A percentile compares a stretch with the other conserved stretches of the same genome.
phyloP scores from a whole-genome alignment of 2,888 invertebrate species.

The Anthophora plumipes region DNA sequence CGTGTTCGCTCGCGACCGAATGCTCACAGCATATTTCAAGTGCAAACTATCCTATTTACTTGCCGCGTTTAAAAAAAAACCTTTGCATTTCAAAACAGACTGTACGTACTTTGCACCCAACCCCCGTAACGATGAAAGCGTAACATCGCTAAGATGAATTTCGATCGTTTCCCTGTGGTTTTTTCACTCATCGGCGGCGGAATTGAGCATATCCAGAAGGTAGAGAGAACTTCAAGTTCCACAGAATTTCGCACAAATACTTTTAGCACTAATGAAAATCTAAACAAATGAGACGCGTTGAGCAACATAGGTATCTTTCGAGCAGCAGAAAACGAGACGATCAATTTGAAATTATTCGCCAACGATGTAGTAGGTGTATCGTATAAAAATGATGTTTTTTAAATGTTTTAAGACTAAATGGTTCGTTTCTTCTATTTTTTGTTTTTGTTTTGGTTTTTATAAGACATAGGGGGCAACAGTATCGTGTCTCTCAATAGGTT shows the following conservation, averaged over 20 bases:
- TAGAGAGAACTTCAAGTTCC: background rate
- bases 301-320: too few relatives aligned
- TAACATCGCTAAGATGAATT: conserved; percentile 39
- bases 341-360: too few relatives aligned
- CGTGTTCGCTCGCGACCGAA: conserved; percentile 27
- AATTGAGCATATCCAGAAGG: background rate
- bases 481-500: too few relatives aligned
- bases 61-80: conserved; percentile 51
- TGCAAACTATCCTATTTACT: conserved; percentile 58
- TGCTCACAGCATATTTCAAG: conserved; percentile 41
- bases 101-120: conserved; percentile 21
- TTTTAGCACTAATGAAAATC: background rate
- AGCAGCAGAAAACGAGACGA: too few relatives aligned
- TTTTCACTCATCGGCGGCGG: background rate
- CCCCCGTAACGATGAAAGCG: conserved; percentile 16
- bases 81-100: conserved; percentile 61
- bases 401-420: too few relatives aligned
- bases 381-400: too few relatives aligned
- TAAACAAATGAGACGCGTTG: too few relatives aligned
- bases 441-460: too few relatives aligned
- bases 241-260: background rate
- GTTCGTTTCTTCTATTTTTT: too few relatives aligned
- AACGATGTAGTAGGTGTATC: too few relatives aligned
- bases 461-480: too few relatives aligned
- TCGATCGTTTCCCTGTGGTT: conserved; percentile 31